Evolutionary conservation across 2,113 vertebrate genomes (phyloP).

Genomic region (Neodontobutis hainanensis): DNA sequence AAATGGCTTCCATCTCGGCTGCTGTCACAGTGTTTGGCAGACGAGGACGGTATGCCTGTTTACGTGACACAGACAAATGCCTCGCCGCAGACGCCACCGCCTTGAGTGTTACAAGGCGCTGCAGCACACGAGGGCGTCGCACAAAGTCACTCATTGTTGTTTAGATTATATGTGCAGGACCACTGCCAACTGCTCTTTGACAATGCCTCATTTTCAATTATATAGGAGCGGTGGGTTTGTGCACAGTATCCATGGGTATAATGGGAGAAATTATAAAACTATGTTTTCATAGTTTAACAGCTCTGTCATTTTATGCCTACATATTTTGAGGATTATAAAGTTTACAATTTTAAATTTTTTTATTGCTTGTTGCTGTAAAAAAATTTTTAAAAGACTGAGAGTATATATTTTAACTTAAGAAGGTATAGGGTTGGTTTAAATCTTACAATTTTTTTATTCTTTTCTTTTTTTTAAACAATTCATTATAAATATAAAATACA

Average conservation of each 20-base stretch:
- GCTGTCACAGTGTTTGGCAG: constrained; percentile 69
- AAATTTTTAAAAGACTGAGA: too few relatives aligned
- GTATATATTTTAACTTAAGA: too few relatives aligned
- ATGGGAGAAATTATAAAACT: not conserved
- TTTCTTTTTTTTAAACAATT: too few relatives aligned
- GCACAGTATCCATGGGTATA: not conserved
- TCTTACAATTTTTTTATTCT: too few relatives aligned
- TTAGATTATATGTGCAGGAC: constrained; percentile 3
- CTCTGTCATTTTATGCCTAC: too few relatives aligned
- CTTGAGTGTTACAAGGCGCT: constrained; percentile 40
- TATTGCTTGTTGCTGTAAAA: too few relatives aligned
- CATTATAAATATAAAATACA: too few relatives aligned
- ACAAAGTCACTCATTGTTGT: constrained; percentile 12
- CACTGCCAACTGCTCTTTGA: constrained; percentile 7
- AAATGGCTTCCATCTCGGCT: constrained; percentile 66
- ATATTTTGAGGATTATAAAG: too few relatives aligned
- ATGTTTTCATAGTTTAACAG: not conserved
- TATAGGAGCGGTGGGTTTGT: not conserved
- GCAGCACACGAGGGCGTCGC: constrained; percentile 37
- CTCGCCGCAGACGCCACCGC: constrained; percentile 21
- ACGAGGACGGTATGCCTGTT: constrained; percentile 55
- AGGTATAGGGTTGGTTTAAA: too few relatives aligned
- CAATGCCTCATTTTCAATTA: not conserved
- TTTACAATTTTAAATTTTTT: too few relatives aligned
- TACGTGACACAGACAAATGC: constrained; percentile 60